Base-by-base conservation (phyloP, 2,113 vertebrate species). In the Ochotona princeps region DNA sequence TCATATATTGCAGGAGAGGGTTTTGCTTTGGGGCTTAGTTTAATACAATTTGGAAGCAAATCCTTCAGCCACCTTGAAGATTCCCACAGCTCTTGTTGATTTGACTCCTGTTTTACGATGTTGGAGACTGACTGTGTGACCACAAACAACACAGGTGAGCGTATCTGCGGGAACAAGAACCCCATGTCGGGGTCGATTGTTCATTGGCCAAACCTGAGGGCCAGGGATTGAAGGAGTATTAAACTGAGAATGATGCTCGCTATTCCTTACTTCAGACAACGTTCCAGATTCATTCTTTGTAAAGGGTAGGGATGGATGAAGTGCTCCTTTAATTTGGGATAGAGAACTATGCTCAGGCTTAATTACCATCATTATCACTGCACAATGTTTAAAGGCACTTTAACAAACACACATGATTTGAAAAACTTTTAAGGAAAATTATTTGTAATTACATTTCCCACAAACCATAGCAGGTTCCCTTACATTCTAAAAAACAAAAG, bases 191-290 rank as follows among this genome's bases (percentile, higher is more conserved):
- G 82, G 66, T 54, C 83, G 92, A 49, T 73, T 72, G 87, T 72
- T 79, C 30, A 30, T 75, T 78, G 74, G 91, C 89, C 75, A 65
- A 25, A 21, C 15, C 73, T 65, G 35, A 9, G 38, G 44, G 25
- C 63, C 66, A 10, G 28, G 32, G 85, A 54, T n/a, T 9, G 54
- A 49, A 94, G 51, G 47, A 30, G n/a, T n/a, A 47, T 35, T 73
- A 28, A 80, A 28, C 60, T 51, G n/a, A 88, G 38, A 10, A n/a
- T 7, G n/a, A 17, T 47, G n/a, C 14, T 81, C 12, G 21, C 66
- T 49, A 84, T 28, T 78, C 60, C 30, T 90, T 83, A 69, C 79
- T 81, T 30, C 66, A 91, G 78, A 66, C 87, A 66, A 72, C 57
- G 38, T 95, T 94, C 83, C 87, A 84, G 7, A 67, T 17, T 81